Percentiles rank a stretch among this genome's conserved stretches.
Conservation (phyloP, 2,888 invertebrate species). For the Lasioglossum malachurum region DNA sequence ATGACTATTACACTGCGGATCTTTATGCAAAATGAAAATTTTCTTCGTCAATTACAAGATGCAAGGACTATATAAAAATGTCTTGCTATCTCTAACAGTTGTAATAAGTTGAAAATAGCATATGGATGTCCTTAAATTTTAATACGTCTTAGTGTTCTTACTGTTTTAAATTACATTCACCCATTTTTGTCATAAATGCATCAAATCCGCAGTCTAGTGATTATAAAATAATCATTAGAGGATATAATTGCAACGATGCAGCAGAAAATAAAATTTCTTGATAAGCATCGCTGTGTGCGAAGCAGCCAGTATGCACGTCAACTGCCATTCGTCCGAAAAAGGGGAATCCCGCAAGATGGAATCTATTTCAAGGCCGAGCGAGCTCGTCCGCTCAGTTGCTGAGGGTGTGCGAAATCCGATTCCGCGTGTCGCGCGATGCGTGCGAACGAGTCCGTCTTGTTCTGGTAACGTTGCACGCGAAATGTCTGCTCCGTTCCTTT, state of each 20-base stretch:
- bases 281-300: background rate
- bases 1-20: no score
- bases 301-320: background rate
- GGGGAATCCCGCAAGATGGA: constrained; percentile 41
- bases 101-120: no score
- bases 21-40: no score
- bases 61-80: no score
- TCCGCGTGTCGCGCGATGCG: constrained; percentile 66
- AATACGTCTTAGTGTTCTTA: no score
- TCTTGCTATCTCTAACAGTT: no score
- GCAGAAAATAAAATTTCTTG: background rate
- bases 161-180: no score
- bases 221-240: no score
- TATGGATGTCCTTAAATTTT: no score
- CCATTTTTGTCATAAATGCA: no score
- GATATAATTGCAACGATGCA: background rate
- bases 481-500: background rate
- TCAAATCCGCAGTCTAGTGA: no score
- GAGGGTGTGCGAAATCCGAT: constrained; percentile 66
- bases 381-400: constrained; percentile 36
- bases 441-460: constrained; percentile 39
- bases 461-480: background rate
- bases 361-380: constrained; percentile 46
- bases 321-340: background rate
- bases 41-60: no score